Evolutionary conservation across 2,797 vertebrate genomes (phyloP).

Genomic region (Gouania willdenowi): DNA sequence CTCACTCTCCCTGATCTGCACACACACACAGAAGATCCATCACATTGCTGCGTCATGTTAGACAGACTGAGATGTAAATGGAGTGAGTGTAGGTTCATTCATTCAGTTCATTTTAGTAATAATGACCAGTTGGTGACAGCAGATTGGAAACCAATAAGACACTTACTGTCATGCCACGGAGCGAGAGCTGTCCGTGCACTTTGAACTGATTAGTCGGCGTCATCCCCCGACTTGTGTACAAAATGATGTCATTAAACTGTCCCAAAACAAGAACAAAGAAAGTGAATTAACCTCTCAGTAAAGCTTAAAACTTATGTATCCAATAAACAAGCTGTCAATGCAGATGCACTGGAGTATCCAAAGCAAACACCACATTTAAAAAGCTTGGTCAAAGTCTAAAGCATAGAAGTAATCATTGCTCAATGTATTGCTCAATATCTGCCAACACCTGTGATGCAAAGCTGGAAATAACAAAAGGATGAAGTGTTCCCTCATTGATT

Average conservation of each 20-base stretch:
- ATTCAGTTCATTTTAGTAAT: conserved; percentile 25
- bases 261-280: too few species aligned
- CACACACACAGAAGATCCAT: conserved; percentile 42
- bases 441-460: conserved; percentile 10
- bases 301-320: too few species aligned
- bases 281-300: too few species aligned
- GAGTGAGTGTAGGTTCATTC: too few species aligned
- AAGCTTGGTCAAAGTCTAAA: too few species aligned
- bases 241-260: conserved; percentile 90
- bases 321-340: too few species aligned
- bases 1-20: conserved; percentile 91
- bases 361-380: too few species aligned
- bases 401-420: too few species aligned
- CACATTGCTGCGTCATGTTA: conserved; percentile 42
- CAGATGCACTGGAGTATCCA: too few species aligned
- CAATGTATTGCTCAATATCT: conserved; percentile 8
- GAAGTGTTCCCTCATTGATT: conserved; percentile 37
- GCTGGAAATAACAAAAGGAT: conserved; percentile 20
- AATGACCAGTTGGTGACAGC: conserved; percentile 42
- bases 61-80: conserved; percentile 22
- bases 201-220: conserved; percentile 94
- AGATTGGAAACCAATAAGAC: not conserved
- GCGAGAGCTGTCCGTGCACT: conserved; percentile 89
- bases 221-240: conserved; percentile 95
- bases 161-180: conserved; percentile 94